Evolutionary conservation across 2,113 vertebrate species (phyloP).

Genomic region (Procavia capensis): DNA sequence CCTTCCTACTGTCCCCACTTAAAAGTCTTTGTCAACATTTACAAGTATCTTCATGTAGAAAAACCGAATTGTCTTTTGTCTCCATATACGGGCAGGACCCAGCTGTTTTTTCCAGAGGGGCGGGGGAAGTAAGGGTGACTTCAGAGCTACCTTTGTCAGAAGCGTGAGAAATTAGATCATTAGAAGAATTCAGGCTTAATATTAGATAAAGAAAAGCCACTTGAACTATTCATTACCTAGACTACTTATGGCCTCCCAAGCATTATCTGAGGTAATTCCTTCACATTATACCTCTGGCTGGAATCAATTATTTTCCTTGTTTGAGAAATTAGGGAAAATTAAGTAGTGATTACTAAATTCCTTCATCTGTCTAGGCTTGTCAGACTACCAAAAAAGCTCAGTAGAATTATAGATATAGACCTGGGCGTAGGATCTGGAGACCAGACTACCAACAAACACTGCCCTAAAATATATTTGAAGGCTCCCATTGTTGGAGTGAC

Average conservation of each 20-base stretch:
- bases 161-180: slow-evolving; percentile 52
- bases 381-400: background rate
- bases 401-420: background rate
- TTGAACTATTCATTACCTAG: slow-evolving; percentile 37
- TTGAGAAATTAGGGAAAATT: slow-evolving; percentile 61
- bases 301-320: slow-evolving; percentile 19
- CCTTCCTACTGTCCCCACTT: background rate
- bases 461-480: background rate
- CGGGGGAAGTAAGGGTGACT: background rate
- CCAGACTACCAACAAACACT: background rate
- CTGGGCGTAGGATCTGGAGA: background rate
- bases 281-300: background rate
- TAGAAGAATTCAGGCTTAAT: slow-evolving; percentile 25
- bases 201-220: slow-evolving; percentile 34
- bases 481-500: background rate
- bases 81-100: background rate
- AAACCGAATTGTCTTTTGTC: background rate
- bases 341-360: slow-evolving; percentile 31
- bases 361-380: background rate
- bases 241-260: background rate
- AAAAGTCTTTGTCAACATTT: background rate
- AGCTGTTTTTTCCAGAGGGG: background rate
- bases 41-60: background rate
- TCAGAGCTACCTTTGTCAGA: background rate
- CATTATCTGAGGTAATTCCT: slow-evolving; percentile 40